Percentiles rank a stretch among this genome's conserved stretches.
Conservation (phyloP, 1,140 invertebrate genomes). For the Caenorhabditis tropicalis region DNA sequence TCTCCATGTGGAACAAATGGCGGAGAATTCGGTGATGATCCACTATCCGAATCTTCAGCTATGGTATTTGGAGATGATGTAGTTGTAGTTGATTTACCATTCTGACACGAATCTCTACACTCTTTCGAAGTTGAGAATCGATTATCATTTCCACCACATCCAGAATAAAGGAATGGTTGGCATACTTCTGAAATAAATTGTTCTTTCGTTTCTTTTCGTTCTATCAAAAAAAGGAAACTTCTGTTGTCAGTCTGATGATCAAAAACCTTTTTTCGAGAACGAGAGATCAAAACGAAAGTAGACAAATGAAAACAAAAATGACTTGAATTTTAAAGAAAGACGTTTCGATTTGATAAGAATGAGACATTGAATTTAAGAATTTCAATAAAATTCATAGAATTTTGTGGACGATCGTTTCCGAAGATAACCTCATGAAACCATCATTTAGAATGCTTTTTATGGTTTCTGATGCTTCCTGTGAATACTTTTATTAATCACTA, state of each 20-base stretch:
- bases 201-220: not conserved
- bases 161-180: slow-evolving; percentile 67
- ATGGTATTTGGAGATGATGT: not conserved
- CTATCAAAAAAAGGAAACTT: not conserved
- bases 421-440: too few relatives aligned
- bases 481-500: not conserved
- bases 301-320: not conserved
- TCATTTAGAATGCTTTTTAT: not conserved
- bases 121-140: slow-evolving; percentile 58
- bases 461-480: not conserved
- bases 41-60: not conserved
- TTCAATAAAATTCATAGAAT: too few relatives aligned
- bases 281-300: not conserved
- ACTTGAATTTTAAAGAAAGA: too few relatives aligned
- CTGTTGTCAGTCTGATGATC: not conserved
- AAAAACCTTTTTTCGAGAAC: not conserved
- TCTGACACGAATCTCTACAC: slow-evolving; percentile 31
- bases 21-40: not conserved
- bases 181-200: slow-evolving; percentile 55
- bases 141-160: slow-evolving; percentile 70
- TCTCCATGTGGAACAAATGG: slow-evolving; percentile 47
- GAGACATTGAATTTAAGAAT: too few relatives aligned
- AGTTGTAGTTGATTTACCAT: not conserved
- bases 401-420: too few relatives aligned
- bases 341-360: too few relatives aligned